Evolutionary conservation across 2,797 vertebrate species (phyloP).

Genomic region (Danio tinwini): DNA sequence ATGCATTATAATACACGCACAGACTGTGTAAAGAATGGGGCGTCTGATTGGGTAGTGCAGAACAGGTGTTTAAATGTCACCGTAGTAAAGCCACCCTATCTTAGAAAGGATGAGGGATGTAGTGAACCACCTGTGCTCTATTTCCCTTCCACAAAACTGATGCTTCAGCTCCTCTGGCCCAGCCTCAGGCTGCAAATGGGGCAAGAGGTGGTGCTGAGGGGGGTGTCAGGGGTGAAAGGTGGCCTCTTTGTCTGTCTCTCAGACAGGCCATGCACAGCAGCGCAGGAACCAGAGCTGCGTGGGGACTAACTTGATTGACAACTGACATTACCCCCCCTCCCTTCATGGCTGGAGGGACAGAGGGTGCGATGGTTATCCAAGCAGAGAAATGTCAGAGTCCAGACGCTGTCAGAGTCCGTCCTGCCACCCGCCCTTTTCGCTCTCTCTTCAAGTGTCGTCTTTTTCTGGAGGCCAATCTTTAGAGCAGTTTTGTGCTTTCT

Average conservation of each 20-base stretch:
- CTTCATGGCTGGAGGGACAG: constrained; percentile 75
- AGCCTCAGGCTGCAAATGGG: constrained; percentile 52
- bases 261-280: constrained; percentile 42
- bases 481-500: constrained; percentile 22
- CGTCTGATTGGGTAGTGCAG: constrained; percentile 16
- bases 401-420: constrained; percentile 51
- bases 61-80: constrained; percentile 45
- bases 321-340: constrained; percentile 81
- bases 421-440: constrained; percentile 27
- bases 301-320: constrained; percentile 78
- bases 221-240: constrained; percentile 54
- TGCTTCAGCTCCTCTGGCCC: constrained; percentile 45
- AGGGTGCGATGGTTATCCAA: constrained; percentile 82
- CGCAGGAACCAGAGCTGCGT: constrained; percentile 49
- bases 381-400: constrained; percentile 84
- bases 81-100: constrained; percentile 26
- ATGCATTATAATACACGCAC: neutral
- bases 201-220: constrained; percentile 50
- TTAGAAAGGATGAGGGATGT: constrained; percentile 22
- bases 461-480: constrained; percentile 6
- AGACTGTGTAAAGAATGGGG: constrained; percentile 18
- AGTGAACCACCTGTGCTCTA: constrained; percentile 53
- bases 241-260: constrained; percentile 60
- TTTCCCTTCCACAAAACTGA: constrained; percentile 46
- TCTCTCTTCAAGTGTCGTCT: constrained; percentile 1